A percentile compares a stretch with the other conserved stretches of the same genome.
Evolutionary conservation across 2,888 invertebrate genomes (phyloP).

Genomic region (Drosophila monieri): DNA sequence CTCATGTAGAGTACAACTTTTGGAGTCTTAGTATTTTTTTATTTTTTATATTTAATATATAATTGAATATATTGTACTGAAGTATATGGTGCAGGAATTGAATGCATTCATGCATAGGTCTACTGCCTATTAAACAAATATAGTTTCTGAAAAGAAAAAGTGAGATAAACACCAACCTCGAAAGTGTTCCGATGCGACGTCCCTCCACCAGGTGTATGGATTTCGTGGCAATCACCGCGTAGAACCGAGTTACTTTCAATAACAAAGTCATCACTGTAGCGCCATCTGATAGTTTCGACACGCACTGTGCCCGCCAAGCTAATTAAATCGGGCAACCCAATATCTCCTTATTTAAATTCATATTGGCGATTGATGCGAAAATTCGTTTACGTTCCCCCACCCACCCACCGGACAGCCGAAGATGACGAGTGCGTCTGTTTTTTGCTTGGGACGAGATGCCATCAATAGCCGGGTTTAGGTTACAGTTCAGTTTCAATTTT

Average conservation of each 20-base stretch:
- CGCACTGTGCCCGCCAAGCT: conserved; percentile 4
- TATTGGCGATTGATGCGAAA: conserved; percentile 71
- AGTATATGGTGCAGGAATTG: too few relatives aligned
- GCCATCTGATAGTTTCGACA: not conserved
- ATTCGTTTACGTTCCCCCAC: conserved; percentile 72
- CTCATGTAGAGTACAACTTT: too few relatives aligned
- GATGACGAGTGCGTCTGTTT: conserved; percentile 11
- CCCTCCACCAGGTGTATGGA: not conserved
- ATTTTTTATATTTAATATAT: too few relatives aligned
- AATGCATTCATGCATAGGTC: too few relatives aligned
- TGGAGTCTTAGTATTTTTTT: too few relatives aligned
- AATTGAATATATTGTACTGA: too few relatives aligned
- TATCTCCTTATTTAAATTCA: conserved; percentile 64
- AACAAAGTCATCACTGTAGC: not conserved
- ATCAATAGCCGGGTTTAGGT: conserved; percentile 76
- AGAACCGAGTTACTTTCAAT: not conserved
- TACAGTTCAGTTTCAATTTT: conserved; percentile 77
- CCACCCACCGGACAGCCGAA: conserved; percentile 22
- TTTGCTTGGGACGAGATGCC: conserved; percentile 47
- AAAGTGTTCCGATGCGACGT: not conserved
- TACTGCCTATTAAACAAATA: too few relatives aligned
- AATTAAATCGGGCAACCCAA: conserved; percentile 10
- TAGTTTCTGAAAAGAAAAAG: not conserved
- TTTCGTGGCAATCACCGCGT: not conserved
- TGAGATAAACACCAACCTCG: not conserved